A percentile compares a stretch with the other conserved stretches of the same genome.
Conservation (phyloP, 2,113 vertebrate species). For the Pelecanoides urinatrix region DNA sequence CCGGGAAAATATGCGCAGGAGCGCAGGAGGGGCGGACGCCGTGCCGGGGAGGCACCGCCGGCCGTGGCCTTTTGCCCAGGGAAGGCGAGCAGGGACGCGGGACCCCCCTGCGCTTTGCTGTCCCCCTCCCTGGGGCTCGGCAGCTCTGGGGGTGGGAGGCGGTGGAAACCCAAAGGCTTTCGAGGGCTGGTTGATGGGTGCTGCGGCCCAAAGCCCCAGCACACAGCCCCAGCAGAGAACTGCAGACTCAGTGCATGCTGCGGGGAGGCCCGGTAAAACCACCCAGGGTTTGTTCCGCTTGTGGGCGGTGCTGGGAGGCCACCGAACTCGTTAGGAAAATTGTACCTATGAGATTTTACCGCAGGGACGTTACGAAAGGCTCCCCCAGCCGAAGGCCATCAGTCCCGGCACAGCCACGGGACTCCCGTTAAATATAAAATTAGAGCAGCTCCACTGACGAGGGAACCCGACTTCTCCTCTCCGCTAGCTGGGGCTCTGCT, state of each 20-base stretch:
- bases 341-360: background rate
- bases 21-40: rapidly evolving
- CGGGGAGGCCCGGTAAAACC: background rate
- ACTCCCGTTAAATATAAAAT: background rate
- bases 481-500: background rate
- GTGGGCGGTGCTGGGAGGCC: background rate
- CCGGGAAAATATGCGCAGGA: background rate
- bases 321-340: background rate
- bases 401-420: background rate
- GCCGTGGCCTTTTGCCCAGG: background rate
- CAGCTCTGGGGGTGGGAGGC: rapidly evolving
- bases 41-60: rapidly evolving
- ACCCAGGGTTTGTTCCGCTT: background rate
- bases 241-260: rapidly evolving
- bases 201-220: rapidly evolving
- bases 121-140: background rate
- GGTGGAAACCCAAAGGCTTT: background rate
- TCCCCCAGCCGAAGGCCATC: background rate
- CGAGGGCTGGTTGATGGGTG: background rate
- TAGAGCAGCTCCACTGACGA: background rate
- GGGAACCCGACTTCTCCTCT: background rate
- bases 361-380: background rate
- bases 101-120: rapidly evolving
- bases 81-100: rapidly evolving
- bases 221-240: background rate